Percentiles rank a stretch among this genome's conserved stretches.
Evolutionary conservation across 2,113 vertebrate species (phyloP).

Genomic region (Sebastes fasciatus): DNA sequence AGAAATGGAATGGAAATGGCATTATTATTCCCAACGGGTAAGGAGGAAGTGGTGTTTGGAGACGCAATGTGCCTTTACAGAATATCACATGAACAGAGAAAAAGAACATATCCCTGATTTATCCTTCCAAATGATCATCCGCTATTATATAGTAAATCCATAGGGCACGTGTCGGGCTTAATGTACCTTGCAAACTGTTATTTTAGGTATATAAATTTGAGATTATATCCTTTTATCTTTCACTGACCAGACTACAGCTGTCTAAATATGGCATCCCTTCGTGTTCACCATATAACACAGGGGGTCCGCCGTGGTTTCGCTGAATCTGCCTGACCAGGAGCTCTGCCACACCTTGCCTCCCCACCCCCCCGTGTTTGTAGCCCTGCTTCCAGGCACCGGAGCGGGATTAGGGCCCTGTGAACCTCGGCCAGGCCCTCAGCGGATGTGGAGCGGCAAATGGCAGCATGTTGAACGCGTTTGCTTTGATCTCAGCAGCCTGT

Average conservation of each 20-base stretch:
- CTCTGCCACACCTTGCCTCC: conserved; percentile 60
- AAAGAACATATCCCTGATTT: conserved; percentile 12
- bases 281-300: conserved; percentile 34
- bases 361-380: not conserved
- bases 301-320: conserved; percentile 21
- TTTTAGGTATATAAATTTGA: conserved; percentile 12
- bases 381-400: conserved; percentile 44
- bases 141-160: conserved; percentile 16
- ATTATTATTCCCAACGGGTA: not conserved
- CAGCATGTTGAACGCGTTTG: conserved; percentile 72
- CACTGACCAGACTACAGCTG: conserved; percentile 14
- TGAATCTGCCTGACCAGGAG: conserved; percentile 47
- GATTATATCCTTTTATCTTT: conserved; percentile 14
- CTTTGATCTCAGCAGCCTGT: conserved; percentile 73
- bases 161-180: conserved; percentile 3
- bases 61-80: not conserved
- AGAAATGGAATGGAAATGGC: not conserved
- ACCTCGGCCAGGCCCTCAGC: conserved; percentile 68
- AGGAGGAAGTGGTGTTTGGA: conserved; percentile 4
- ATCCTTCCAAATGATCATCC: conserved; percentile 9
- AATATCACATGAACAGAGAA: conserved; percentile 19
- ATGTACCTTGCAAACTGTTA: conserved; percentile 29
- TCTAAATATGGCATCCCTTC: conserved; percentile 19
- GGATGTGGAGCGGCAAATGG: conserved; percentile 66
- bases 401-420: conserved; percentile 67